Base-by-base conservation (phyloP, 2,888 invertebrate species). In the Sphinx pinastri region DNA sequence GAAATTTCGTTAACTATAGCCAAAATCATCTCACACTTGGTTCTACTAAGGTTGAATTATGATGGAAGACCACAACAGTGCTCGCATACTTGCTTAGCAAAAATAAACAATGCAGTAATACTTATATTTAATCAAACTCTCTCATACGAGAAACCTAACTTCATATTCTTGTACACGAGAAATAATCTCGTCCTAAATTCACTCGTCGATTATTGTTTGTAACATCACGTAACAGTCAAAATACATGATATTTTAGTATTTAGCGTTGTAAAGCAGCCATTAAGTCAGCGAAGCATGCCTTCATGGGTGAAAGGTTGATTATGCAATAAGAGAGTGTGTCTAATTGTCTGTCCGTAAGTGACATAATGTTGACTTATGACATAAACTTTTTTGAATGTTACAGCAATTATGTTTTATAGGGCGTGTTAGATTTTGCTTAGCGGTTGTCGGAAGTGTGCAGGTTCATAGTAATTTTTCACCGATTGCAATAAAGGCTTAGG, bases 291-390 rank as follows among this genome's bases (percentile, higher is more conserved):
- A 68, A 74, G 73, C 77, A 72, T 74, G 72, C 69, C 75, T 76
- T 73, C 69, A 71, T 71, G 72, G 81, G 84, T 86, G 85, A 86
- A 85, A 86, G 84, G 84, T 80, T 76, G 76, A 79, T 84, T 81
- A 75, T 74, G 78, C 74, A 86, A 86, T 71, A 71, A 67, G 70
- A 70, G 72, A 76, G 72, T 79, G 71, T 76, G 71, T 71, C 75
- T 78, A 77, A 79, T 79, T 79, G 72, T 68, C 69, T 76, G 74
- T 73, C 74, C 74, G 79, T 76, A 76, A 73, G 70, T 68, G 76
- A 79, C 75, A 80, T 81, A 80, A 80, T 75, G 73, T 80, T 78
- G 80, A 82, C 81, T 78, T 82, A 73, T 79, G 79, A 78, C 79
- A 76, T 79, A 72, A 73, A 70, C 51, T 67, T 69, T 74, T 73